phyloP scores from a whole-genome alignment of 35 echinoderm and acorn worm species.

The Diadema setosum region DNA sequence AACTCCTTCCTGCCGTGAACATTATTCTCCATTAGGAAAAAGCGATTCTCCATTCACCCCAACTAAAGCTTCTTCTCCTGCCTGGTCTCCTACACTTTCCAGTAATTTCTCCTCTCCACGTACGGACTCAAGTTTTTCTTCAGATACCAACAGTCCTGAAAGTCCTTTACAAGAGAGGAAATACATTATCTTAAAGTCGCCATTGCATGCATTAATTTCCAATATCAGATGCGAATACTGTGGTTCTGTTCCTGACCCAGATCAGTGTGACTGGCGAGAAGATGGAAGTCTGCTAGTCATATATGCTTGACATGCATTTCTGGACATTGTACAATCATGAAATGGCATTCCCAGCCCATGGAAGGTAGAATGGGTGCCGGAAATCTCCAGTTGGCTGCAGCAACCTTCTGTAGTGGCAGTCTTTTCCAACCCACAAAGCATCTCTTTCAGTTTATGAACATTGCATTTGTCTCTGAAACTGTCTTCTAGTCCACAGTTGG shows the following conservation, averaged over 20 bases:
- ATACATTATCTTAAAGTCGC: neutral
- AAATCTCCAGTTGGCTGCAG: conserved; percentile 15
- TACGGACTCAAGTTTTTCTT: too few species aligned
- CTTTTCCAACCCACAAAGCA: neutral
- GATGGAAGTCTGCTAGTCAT: neutral
- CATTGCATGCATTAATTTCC: neutral
- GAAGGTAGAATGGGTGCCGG: neutral
- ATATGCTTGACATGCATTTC: neutral
- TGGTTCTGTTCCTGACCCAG: neutral
- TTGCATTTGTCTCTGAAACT: neutral
- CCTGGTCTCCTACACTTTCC: too few species aligned
- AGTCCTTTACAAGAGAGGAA: neutral
- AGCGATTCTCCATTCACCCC: too few species aligned
- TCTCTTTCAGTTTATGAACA: neutral
- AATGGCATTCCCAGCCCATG: conserved; percentile 31
- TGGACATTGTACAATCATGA: neutral
- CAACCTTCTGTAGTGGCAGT: conserved; percentile 2
- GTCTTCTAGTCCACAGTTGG: neutral
- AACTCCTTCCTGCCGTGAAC: too few species aligned
- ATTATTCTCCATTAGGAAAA: too few species aligned
- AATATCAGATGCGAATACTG: neutral
- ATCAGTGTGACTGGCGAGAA: neutral
- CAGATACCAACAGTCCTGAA: too few species aligned
- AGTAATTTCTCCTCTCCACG: too few species aligned
- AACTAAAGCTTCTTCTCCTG: too few species aligned